Percentiles rank a stretch among this genome's conserved stretches.
Evolutionary conservation across 2,888 invertebrate species (phyloP).

Genomic region (Eupithecia insigniata): DNA sequence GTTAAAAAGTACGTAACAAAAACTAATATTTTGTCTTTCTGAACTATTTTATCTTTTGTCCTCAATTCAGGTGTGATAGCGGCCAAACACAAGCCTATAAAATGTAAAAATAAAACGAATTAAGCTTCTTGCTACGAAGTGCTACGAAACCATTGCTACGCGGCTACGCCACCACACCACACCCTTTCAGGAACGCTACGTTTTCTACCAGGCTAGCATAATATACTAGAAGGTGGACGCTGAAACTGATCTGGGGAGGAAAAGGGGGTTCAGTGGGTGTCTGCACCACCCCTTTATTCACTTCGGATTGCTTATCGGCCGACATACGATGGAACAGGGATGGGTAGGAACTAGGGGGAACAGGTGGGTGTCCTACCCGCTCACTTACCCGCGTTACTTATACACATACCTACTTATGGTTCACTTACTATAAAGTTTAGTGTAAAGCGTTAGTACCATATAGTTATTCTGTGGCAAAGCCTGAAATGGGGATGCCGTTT

Average conservation of each 20-base stretch:
- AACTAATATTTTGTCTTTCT: no score
- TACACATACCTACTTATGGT: no score
- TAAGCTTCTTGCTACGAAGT: not conserved
- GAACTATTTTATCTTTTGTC: not conserved
- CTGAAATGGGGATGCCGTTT: not conserved
- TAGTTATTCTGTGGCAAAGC: no score
- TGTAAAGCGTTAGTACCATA: no score
- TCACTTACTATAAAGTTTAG: not conserved
- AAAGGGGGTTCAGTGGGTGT: not conserved
- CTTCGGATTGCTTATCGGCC: not conserved
- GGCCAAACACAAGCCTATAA: no score
- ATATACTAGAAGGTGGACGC: not conserved
- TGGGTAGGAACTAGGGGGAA: not conserved
- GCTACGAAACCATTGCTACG: conserved; percentile 3
- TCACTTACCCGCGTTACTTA: no score
- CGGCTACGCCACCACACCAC: not conserved
- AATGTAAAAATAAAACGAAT: no score
- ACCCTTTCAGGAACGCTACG: conserved; percentile 7
- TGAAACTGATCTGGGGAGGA: not conserved
- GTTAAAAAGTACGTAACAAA: not conserved
- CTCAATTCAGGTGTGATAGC: no score
- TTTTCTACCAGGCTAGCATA: not conserved
- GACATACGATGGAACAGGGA: not conserved
- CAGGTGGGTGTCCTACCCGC: not conserved
- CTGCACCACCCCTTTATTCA: not conserved